phyloP scores from a whole-genome alignment of 2,888 invertebrate species.

The Xanthorhoe designata region DNA sequence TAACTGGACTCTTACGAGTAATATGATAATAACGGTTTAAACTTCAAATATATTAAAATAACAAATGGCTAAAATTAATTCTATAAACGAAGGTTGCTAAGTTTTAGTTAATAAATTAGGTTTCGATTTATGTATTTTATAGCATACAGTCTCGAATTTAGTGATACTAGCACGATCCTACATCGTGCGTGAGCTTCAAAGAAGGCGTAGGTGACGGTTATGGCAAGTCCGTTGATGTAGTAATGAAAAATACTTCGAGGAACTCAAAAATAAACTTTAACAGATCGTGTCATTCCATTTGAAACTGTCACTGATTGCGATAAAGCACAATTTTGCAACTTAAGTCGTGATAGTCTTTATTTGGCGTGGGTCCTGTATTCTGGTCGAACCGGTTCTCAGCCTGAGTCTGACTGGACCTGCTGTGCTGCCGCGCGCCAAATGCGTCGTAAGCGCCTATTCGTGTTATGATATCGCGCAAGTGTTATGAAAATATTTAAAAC shows the following conservation, averaged over 20 bases:
- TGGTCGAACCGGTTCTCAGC: constrained; percentile 80
- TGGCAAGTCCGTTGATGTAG: constrained; percentile 38
- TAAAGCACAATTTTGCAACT: constrained; percentile 35
- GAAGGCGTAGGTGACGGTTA: constrained; percentile 43
- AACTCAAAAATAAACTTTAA: constrained; percentile 40
- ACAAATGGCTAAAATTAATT: neutral
- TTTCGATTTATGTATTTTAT: too few relatives aligned
- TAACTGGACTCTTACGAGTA: constrained; percentile 18
- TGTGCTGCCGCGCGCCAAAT: constrained; percentile 79
- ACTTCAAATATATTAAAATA: neutral
- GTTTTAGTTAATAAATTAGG: too few relatives aligned
- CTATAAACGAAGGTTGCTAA: too few relatives aligned
- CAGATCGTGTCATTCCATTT: constrained; percentile 23
- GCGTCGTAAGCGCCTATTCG: constrained; percentile 71
- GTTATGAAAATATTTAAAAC: constrained; percentile 19
- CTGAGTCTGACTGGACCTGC: constrained; percentile 79
- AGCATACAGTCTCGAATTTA: neutral
- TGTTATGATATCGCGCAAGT: constrained; percentile 53
- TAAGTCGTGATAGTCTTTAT: constrained; percentile 61
- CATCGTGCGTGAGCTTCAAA: constrained; percentile 24
- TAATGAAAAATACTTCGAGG: constrained; percentile 44
- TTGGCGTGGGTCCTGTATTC: constrained; percentile 71
- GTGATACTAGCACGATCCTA: constrained; percentile 16
- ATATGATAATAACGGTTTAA: constrained; percentile 2
- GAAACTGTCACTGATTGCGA: constrained; percentile 27